Base-by-base conservation (phyloP, 2,113 vertebrate genomes). In the Pogonocichla stellata region DNA sequence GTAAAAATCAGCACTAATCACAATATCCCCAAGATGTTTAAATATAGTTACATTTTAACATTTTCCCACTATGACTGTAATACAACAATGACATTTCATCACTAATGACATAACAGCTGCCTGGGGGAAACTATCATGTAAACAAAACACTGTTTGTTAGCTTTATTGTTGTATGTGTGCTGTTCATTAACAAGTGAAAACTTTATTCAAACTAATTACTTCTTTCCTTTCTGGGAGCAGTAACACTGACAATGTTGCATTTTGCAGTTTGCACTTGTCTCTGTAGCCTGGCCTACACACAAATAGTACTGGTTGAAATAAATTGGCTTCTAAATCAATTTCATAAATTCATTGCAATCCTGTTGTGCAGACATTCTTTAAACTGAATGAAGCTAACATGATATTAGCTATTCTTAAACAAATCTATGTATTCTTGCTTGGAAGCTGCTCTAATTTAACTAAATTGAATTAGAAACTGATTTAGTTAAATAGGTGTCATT, bases 361-460 rank as follows among this genome's bases (percentile, higher is more conserved):
- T 48, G 65, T 87, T 92, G 70, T 84, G 77, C 1, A 14, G 84
- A 47, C 70, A 65, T 89, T 87, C 69, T 94, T 91, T 87, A 89
- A 96, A 87, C n/a, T 91, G 91, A 95, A 78, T 91, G 90, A 95
- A 89, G 78, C 86, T 95, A 95, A 89, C 57, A 79, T 54, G 28
- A 34, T 93, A 87, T 87, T 75, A 95, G 43, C 89, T 65, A 50
- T 75, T 91, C 57, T 87, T 93, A 92, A 95, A 92, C 57, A 65
- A 85, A 75, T 95, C 80, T 87, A 38, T 61, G 14, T 72, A 70
- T 80, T 85, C 83, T 95, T 5, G 0, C 89, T 81, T 89, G 73
- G 92, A 86, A 93, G 73, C 73, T 91, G 65, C 61, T 89, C 53
- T 70, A 89, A 47, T 94, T 91, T 75, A 85, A 34, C 18, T 33